Percentiles rank a stretch among this genome's conserved stretches.
Evolutionary conservation across 1,140 invertebrate genomes (phyloP).

Genomic region (Melanaphis sacchari): DNA sequence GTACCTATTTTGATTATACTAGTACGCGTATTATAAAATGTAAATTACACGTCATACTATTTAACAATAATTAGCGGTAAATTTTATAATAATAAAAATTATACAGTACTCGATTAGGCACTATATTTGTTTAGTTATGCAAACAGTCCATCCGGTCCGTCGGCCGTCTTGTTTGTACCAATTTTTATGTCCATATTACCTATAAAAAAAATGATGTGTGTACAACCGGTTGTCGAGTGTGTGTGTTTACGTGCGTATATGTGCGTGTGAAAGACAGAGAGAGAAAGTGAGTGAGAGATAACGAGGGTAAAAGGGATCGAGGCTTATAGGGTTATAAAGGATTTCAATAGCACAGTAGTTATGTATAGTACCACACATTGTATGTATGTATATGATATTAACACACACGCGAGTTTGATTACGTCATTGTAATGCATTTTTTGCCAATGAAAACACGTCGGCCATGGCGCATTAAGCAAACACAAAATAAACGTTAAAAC

Average conservation of each 20-base stretch:
- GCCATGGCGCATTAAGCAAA: slow-evolving; percentile 54
- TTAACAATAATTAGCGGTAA: background rate
- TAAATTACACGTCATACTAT: background rate
- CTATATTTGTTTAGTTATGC: slow-evolving; percentile 7
- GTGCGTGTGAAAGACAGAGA: background rate
- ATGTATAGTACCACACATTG: background rate
- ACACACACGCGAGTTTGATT: slow-evolving; percentile 28
- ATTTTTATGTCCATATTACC: background rate
- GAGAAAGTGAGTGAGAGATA: background rate
- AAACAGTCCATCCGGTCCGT: background rate
- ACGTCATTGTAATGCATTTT: slow-evolving; percentile 45
- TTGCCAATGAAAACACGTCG: slow-evolving; percentile 36
- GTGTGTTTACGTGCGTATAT: background rate
- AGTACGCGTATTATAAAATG: background rate
- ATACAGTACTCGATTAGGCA: background rate
- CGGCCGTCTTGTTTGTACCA: background rate
- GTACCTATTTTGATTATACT: background rate
- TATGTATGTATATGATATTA: background rate
- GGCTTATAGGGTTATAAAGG: background rate
- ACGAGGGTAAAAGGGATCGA: background rate
- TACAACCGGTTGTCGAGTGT: background rate
- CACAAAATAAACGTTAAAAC: slow-evolving; percentile 49
- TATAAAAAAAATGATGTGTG: background rate
- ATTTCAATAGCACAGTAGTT: slow-evolving; percentile 4
- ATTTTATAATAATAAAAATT: background rate